Base-by-base conservation (phyloP, 2,113 vertebrate genomes). In the Lagopus leucura region DNA sequence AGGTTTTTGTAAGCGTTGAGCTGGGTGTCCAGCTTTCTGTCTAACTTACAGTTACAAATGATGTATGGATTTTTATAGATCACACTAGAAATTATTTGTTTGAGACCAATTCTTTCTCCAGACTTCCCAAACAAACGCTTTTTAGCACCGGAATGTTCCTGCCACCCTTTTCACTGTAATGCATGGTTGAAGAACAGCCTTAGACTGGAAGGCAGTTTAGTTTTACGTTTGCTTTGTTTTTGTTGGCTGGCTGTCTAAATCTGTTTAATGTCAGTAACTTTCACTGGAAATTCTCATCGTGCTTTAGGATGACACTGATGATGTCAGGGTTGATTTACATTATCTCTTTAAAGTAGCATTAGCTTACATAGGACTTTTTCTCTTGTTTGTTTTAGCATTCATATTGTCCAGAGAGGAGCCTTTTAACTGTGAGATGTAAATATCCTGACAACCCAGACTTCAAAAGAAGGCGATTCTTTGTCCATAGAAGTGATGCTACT, bases 381-480 rank as follows among this genome's bases (percentile, higher is more conserved):
- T 85, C 43, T 70, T 84, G 82, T 42, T 95, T 96, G 71, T 88
- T 91, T 95, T 89, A 91, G 86, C 74, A 63, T 88, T 92, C 63
- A 8, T 88, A 82, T 94, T 95, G 89, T 91, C 69, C 74, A 80
- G 88, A 95, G 88, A 91, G 61, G 74, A 92, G 75, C 84, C 91
- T 96, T 95, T 95, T 94, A 96, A 91, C 83, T 85, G 84, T 63
- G 78, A 95, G 89, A 91, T 95, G 90, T 94, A 94, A 96, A 92
- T 86, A 95, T 67, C 82, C 85, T 96, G 95, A 81, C 89, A 94
- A 47, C 4, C 8, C 52, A 90, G 65, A 92, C 95, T 93, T 97
- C 92, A 97, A 90, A 97, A 86, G 81, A 65, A 90, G 75, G 36
- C 10, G 25, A 64, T 81, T 95, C 92, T 82, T 86, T 91, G 77